Evolutionary conservation across 2,113 vertebrate species (phyloP).

Genomic region (Globicephala melas): DNA sequence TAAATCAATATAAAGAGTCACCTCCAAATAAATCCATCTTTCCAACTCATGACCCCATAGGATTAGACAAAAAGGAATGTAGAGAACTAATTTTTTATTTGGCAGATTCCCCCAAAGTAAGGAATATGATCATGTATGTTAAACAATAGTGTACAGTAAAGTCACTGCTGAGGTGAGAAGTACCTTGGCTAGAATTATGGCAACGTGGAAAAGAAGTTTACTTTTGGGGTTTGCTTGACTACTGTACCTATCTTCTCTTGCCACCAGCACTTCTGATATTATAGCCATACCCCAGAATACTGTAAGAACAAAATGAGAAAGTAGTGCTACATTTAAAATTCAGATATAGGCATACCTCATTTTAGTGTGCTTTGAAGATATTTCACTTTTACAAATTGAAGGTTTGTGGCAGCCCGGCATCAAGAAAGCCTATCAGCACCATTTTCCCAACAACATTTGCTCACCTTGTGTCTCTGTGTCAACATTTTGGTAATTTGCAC

Average conservation of each 20-base stretch:
- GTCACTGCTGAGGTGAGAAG: background rate
- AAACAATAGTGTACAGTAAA: background rate
- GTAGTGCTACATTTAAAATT: background rate
- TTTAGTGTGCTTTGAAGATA: background rate
- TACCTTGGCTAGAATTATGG: background rate
- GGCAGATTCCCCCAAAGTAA: background rate
- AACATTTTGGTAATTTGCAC: background rate
- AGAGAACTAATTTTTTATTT: background rate
- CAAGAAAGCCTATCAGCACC: background rate
- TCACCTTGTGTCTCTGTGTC: background rate
- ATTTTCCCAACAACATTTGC: background rate
- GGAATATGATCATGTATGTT: background rate
- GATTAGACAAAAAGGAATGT: background rate
- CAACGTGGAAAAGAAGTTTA: background rate
- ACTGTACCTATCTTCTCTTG: background rate
- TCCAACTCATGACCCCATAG: background rate
- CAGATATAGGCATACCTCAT: background rate
- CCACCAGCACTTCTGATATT: background rate
- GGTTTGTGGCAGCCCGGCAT: background rate
- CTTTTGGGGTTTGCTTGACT: background rate
- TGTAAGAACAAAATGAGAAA: background rate
- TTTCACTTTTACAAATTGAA: background rate
- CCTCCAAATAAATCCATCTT: background rate
- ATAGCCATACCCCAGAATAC: background rate
- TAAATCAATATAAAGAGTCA: background rate